Percentiles rank a stretch among this genome's conserved stretches.
Evolutionary conservation across 2,113 vertebrate genomes (phyloP).

Genomic region (Mobula hypostoma): DNA sequence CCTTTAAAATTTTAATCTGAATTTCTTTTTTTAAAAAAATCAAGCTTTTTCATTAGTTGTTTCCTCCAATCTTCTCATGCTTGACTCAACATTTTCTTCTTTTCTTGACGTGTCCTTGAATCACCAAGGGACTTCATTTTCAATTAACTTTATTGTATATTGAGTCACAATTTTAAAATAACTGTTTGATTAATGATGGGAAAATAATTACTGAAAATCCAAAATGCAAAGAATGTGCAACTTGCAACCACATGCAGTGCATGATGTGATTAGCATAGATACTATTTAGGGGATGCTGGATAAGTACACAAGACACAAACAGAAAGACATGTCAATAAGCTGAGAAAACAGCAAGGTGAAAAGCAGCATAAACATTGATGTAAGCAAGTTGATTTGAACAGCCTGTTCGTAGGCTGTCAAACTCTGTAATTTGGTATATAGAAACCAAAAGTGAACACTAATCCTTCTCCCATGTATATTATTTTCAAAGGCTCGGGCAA

Average conservation of each 20-base stretch:
- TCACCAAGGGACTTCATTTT: background rate
- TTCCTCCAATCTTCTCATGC: background rate
- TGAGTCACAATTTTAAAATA: background rate
- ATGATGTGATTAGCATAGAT: no score
- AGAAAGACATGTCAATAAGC: no score
- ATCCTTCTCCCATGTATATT: background rate
- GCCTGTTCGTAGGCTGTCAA: no score
- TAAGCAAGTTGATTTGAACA: no score
- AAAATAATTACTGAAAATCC: no score
- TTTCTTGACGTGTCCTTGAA: background rate
- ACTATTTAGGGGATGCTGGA: no score
- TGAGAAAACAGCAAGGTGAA: no score
- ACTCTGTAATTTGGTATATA: background rate
- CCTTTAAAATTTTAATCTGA: background rate
- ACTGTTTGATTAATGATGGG: background rate
- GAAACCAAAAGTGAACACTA: background rate
- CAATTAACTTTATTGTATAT: background rate
- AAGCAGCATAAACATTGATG: no score
- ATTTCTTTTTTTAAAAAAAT: background rate
- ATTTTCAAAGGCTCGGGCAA: background rate
- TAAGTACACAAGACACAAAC: no score
- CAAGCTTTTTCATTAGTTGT: background rate
- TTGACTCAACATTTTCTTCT: background rate
- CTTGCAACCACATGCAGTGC: no score
- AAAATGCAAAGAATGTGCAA: no score